Base-by-base conservation (phyloP, 2,797 vertebrate genomes). In the Amblyopsis hoosieri region DNA sequence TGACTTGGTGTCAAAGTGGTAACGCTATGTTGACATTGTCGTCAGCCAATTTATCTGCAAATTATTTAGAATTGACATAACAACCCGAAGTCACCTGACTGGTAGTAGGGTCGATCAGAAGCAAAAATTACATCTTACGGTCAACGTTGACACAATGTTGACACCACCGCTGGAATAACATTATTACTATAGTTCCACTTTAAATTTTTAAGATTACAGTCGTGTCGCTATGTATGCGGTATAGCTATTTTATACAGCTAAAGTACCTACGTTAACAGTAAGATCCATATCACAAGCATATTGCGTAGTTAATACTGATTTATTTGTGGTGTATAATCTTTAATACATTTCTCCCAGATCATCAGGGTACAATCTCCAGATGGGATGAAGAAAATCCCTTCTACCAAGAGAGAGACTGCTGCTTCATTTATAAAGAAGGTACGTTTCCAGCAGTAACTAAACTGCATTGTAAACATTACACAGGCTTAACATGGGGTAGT, bases 401-500 rank as follows among this genome's bases (percentile, higher is more conserved):
- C 95, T 17, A 96, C 94, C 0, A 98, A 98, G 85, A 90, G 96
- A 9, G 98, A 99, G 71, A 95, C 96, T 0, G 94, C 95, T 2
- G 94, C 94, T 12, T 87, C 93, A 0, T 98, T 99, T 88, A 70
- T 99, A 56, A 98, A 99, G 69, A 99, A 99, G 98, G 98, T 99
- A 77, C 7, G 1, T 53, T 37, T 7, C 37, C 37, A 37, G 37
- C 9, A 37, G 1, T 37, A 7, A 8, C 6, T 37, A 37, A 37
- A 37, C 37, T 37, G 37, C 8, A 37, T 37, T 37, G 37, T 37
- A 9, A 37, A 37, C 2, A 37, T 37, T 9, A 6, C 37, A 7
- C 37, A 37, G 23, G 23, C 23, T 23, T 2, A 23, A 23, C 23
- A 3, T 23, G 23, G 23, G 23, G 23, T 23, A 23, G 3, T 23